Evolutionary conservation across 2,888 invertebrate genomes (phyloP), one percentile per base, ranked within the genome.

Genomic region (Graphium colonna): DNA sequence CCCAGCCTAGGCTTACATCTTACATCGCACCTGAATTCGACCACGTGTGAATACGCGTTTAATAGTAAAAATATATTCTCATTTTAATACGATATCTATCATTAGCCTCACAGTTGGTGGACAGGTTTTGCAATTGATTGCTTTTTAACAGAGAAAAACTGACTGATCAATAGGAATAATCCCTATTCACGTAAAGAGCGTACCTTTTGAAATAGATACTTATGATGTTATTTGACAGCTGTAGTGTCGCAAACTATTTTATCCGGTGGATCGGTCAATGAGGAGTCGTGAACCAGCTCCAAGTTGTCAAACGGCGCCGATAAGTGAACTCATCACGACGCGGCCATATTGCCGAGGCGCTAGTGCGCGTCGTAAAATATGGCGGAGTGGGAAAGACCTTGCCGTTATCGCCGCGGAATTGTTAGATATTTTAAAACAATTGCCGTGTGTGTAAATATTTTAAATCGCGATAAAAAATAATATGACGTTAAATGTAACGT

Each of bases 321-420:
- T 47, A 42, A 42, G 39, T 42, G 16, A 12, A 26, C 21, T 8
- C 31, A 21, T 33, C 21, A 10, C 10, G 18, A 13, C 45, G 12
- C 28, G 49, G 49, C 26, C 18, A 15, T 16, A 33, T 16, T 33
- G 53, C 33, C 21, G 46, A 38, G 39, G 7, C 9, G 33, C 26
- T 33, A 21, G 13, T 18, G 8, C 58, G 59, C 60, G 61, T 65
- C 61, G 64, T 57, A 62, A 61, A 71, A 62, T 64, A 62, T 60
- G 67, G 63, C 62, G 63, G 76, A 76, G 76, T 80, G 68, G 64
- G 71, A 71, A 67, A 59, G 74, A 60, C 82, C 82, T 81, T 82
- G 77, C 63, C 60, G 69, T 82, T 84, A 83, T 83, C 82, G 71
- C 61, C 61, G n/a, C 21, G 31, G 49, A 33, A 49, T 49, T 49